A percentile compares a stretch with the other conserved stretches of the same genome.
These are phyloP conservation scores for Neodiprion pinetum DNA, from an alignment of 1,140 invertebrate genomes.

Conservation along the genomic window DNA sequence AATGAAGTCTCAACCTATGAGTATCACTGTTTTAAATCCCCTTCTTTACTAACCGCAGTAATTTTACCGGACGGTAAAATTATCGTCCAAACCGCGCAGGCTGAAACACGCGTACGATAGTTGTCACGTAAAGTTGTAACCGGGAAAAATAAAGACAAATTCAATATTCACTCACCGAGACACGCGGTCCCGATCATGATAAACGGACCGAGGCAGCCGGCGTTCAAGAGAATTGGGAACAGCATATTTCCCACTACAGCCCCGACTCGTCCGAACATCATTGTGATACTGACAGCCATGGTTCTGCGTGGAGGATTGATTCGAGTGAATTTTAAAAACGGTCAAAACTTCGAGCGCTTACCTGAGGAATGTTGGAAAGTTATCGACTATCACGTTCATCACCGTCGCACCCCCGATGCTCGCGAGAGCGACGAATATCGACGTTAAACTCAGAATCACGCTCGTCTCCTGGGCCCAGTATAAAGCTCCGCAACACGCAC, in stretches of 20 bases:
- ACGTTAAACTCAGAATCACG: slow-evolving; percentile 47
- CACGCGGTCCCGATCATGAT: slow-evolving; percentile 52
- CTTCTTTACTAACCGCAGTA: not conserved
- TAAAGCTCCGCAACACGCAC: slow-evolving; percentile 43
- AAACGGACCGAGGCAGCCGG: slow-evolving; percentile 53
- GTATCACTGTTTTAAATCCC: too few species aligned
- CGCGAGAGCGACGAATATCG: slow-evolving; percentile 51
- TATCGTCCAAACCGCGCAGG: not conserved
- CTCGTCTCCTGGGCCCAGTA: slow-evolving; percentile 48
- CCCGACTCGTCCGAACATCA: slow-evolving; percentile 56
- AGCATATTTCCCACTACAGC: slow-evolving; percentile 56
- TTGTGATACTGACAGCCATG: slow-evolving; percentile 55
- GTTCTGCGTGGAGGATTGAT: slow-evolving; percentile 46
- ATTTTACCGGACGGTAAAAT: not conserved
- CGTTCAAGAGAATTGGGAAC: slow-evolving; percentile 53
- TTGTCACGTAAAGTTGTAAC: not conserved
- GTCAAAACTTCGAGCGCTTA: slow-evolving; percentile 10
- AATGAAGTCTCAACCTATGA: too few species aligned
- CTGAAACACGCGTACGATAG: not conserved
- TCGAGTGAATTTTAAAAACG: not conserved
- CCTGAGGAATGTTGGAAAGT: slow-evolving; percentile 52
- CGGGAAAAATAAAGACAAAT: too few species aligned
- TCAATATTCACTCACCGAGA: slow-evolving; percentile 35
- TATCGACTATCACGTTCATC: slow-evolving; percentile 51
- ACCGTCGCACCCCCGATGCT: slow-evolving; percentile 53